A percentile compares a stretch with the other conserved stretches of the same genome.
Conservation (phyloP, 2,888 invertebrate genomes). For the Yponomeuta cagnagella region DNA sequence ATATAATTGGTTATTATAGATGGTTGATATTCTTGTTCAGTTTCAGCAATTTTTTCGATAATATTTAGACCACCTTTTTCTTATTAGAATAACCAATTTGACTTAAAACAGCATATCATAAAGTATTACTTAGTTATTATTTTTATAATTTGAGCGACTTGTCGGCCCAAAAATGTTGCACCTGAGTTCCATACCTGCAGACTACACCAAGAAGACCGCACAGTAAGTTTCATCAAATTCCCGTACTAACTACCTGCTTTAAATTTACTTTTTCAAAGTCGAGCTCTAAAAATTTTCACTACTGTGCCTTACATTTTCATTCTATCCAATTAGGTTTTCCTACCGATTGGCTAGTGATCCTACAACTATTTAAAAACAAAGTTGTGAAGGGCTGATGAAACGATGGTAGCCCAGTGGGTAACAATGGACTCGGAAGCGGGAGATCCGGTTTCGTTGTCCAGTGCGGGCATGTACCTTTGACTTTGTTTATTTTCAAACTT, state of each 20-base stretch:
- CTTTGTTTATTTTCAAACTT: too few species aligned
- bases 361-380: too few species aligned
- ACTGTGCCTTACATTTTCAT: too few species aligned
- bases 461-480: too few species aligned
- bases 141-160: background rate
- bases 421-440: too few species aligned
- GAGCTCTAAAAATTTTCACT: too few species aligned
- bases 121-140: constrained; percentile 32
- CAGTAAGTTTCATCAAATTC: constrained; percentile 44
- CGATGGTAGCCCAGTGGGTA: too few species aligned
- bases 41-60: constrained; percentile 65
- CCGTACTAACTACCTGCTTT: background rate
- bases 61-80: constrained; percentile 36
- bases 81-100: constrained; percentile 19
- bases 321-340: too few species aligned
- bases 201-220: constrained; percentile 54
- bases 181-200: constrained; percentile 56
- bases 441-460: too few species aligned
- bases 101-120: constrained; percentile 24
- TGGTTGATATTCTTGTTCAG: constrained; percentile 73
- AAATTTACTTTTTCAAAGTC: background rate
- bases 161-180: constrained; percentile 54
- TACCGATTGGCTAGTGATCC: too few species aligned
- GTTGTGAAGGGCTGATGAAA: too few species aligned
- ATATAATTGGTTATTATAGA: constrained; percentile 61